Conservation (phyloP, 2,797 vertebrate genomes). For the Microctenopoma stevenorrisi region DNA sequence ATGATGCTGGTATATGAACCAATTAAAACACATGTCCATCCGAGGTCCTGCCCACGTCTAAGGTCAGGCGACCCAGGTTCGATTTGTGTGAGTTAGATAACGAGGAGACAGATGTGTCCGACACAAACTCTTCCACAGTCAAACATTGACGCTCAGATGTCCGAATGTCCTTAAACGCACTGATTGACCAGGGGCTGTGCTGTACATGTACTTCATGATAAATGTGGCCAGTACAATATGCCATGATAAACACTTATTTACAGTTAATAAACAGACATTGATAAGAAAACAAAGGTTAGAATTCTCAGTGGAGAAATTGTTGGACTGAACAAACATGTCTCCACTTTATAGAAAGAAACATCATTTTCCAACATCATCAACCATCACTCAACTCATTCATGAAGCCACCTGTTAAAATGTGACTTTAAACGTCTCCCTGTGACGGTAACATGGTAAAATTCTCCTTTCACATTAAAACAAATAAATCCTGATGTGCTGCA, state of each 20-base stretch:
- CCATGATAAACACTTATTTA: not conserved
- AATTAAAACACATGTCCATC: not conserved
- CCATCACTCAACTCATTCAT: not conserved
- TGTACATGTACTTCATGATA: not conserved
- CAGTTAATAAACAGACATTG: no score
- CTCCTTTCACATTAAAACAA: not conserved
- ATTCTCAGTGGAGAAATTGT: not conserved
- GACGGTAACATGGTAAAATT: not conserved
- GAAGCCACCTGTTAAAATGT: not conserved
- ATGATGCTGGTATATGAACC: not conserved
- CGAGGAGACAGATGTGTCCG: no score
- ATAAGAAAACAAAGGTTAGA: no score
- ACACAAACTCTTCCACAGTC: no score
- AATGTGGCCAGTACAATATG: not conserved
- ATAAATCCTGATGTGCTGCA: no score
- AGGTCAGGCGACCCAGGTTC: not conserved
- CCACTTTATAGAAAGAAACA: not conserved
- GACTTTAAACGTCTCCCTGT: not conserved
- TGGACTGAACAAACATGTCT: not conserved
- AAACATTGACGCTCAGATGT: not conserved
- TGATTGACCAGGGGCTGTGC: not conserved
- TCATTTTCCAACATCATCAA: not conserved
- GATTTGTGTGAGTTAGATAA: no score
- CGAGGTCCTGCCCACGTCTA: not conserved
- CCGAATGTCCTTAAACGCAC: not conserved